Evolutionary conservation across 2,113 vertebrate genomes (phyloP).

Genomic region (Psettodes erumei): DNA sequence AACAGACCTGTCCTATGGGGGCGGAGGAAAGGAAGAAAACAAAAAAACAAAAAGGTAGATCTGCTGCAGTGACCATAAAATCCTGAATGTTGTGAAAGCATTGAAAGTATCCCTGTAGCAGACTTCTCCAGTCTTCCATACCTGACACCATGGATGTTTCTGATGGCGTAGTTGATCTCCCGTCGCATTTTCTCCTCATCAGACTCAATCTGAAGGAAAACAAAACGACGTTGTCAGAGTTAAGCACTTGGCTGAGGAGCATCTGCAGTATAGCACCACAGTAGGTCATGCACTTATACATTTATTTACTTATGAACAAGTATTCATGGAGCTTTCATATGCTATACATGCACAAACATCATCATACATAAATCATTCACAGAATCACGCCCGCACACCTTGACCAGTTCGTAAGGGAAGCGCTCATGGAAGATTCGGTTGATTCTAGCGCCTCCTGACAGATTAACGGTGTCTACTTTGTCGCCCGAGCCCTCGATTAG

Average conservation of each 20-base stretch:
- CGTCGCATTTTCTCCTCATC: conserved; percentile 90
- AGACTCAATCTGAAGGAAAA: conserved; percentile 87
- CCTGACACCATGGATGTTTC: conserved; percentile 94
- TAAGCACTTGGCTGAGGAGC: not conserved
- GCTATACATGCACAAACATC: not conserved
- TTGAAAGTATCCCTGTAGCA: no score
- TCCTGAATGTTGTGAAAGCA: not conserved
- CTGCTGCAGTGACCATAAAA: not conserved
- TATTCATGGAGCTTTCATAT: not conserved
- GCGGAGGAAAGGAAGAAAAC: not conserved
- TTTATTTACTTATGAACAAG: no score
- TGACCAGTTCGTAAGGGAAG: conserved; percentile 90
- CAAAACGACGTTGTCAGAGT: not conserved
- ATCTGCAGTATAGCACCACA: not conserved
- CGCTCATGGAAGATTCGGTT: conserved; percentile 94
- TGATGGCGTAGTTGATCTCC: conserved; percentile 95
- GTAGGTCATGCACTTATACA: not conserved
- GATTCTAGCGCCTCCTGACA: conserved; percentile 94
- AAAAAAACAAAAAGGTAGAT: not conserved
- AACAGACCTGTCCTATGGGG: conserved; percentile 91
- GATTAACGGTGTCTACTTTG: conserved; percentile 89
- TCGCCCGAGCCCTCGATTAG: conserved; percentile 92
- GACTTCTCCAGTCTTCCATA: no score
- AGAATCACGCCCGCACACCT: conserved; percentile 76
- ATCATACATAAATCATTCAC: not conserved